These are phyloP conservation scores for Orchestia grillus DNA, from an alignment of 1,140 invertebrate species.

Conservation along the genomic window DNA sequence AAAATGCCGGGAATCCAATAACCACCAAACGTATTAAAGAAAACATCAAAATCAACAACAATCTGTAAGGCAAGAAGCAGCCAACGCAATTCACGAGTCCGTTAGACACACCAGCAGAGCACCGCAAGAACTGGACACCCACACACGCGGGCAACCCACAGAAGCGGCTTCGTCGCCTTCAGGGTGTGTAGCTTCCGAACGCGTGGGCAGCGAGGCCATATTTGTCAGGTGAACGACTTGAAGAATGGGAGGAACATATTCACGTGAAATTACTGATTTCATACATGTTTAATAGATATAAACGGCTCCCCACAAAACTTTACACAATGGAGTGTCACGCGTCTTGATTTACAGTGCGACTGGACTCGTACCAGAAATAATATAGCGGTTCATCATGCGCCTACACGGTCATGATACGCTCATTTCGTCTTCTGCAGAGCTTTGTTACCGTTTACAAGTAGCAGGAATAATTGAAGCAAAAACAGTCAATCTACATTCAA, in stretches of 20 bases:
- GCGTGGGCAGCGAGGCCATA: not conserved
- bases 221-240: not conserved
- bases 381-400: no score
- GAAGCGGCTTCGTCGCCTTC: no score
- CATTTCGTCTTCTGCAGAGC: no score
- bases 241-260: not conserved
- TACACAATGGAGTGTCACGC: no score
- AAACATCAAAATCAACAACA: not conserved
- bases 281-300: not conserved
- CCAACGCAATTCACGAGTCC: not conserved
- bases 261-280: not conserved
- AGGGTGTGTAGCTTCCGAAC: not conserved
- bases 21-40: no score
- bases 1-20: no score
- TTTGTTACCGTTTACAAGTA: no score
- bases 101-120: not conserved
- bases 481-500: no score
- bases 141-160: not conserved
- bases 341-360: no score
- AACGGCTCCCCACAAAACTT: not conserved
- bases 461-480: no score
- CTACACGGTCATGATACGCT: no score
- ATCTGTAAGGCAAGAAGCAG: not conserved
- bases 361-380: no score
- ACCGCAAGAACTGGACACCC: not conserved